Percentiles rank a stretch among this genome's conserved stretches.
Conservation (phyloP, 1,140 invertebrate genomes). For the Leptinotarsa texana region DNA sequence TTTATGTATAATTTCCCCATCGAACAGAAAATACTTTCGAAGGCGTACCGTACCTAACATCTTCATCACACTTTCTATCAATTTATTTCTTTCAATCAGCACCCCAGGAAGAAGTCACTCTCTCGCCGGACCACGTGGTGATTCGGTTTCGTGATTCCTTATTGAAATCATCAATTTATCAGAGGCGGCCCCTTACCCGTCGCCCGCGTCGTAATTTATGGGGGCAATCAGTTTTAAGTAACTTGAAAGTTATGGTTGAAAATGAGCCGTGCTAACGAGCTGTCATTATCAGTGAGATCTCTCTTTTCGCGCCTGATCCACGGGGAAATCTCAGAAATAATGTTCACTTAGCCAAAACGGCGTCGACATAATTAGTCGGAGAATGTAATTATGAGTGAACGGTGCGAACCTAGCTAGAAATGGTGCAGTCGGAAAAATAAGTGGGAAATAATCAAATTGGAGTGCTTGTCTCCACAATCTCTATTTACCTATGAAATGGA, state of each 20-base stretch:
- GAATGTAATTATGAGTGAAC: background rate
- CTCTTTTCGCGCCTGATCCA: background rate
- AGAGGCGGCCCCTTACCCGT: background rate
- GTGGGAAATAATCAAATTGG: background rate
- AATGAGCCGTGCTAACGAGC: conserved; percentile 23
- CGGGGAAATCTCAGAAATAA: conserved; percentile 8
- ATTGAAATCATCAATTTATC: conserved; percentile 25
- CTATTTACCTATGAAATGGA: no score
- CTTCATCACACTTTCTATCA: background rate
- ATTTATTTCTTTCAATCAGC: conserved; percentile 6
- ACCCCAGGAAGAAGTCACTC: conserved; percentile 2
- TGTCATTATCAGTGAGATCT: conserved; percentile 22
- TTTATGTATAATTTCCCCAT: no score
- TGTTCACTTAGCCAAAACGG: conserved; percentile 7
- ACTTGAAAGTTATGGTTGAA: conserved; percentile 13
- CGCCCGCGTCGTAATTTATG: conserved; percentile 9
- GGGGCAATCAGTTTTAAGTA: conserved; percentile 22
- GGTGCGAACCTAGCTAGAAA: conserved; percentile 2
- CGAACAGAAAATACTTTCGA: no score
- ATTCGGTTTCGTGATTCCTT: conserved; percentile 15
- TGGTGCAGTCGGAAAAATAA: background rate
- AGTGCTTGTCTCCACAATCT: no score
- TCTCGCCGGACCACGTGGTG: background rate
- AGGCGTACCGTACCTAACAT: no score
- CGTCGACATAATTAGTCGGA: conserved; percentile 2